Evolutionary conservation across 2,113 vertebrate genomes (phyloP).

Genomic region (Microcebus lehilahytsara): DNA sequence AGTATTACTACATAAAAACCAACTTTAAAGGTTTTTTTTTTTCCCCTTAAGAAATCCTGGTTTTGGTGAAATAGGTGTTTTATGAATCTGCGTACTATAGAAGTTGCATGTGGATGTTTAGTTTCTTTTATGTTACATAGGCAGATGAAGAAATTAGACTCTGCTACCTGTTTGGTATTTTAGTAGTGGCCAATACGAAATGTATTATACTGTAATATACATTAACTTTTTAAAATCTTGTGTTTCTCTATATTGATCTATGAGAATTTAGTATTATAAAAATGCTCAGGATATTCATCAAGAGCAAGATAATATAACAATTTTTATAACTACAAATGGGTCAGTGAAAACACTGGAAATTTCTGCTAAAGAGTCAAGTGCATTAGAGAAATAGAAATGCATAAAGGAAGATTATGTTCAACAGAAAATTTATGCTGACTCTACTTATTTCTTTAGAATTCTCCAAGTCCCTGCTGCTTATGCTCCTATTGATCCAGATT

Average conservation of each 20-base stretch:
- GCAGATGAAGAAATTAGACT: constrained; percentile 6
- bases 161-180: neutral
- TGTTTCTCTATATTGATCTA: constrained; percentile 4
- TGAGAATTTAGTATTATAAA: neutral
- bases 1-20: neutral
- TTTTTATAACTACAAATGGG: neutral
- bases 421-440: neutral
- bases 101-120: neutral
- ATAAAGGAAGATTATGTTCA: neutral
- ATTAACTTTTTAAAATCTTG: neutral
- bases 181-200: neutral
- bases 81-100: neutral
- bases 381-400: constrained; percentile 5
- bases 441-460: constrained; percentile 85
- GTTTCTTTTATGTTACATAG: neutral
- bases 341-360: neutral
- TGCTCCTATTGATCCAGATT: constrained; percentile 91
- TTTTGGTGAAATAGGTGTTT: neutral
- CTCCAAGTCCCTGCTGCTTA: constrained; percentile 92
- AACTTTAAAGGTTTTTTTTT: neutral
- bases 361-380: neutral
- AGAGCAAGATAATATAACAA: neutral
- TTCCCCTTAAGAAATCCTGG: neutral
- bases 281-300: neutral
- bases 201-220: neutral